phyloP scores from a whole-genome alignment of 1,140 invertebrate species.

The Eumaeus atala region DNA sequence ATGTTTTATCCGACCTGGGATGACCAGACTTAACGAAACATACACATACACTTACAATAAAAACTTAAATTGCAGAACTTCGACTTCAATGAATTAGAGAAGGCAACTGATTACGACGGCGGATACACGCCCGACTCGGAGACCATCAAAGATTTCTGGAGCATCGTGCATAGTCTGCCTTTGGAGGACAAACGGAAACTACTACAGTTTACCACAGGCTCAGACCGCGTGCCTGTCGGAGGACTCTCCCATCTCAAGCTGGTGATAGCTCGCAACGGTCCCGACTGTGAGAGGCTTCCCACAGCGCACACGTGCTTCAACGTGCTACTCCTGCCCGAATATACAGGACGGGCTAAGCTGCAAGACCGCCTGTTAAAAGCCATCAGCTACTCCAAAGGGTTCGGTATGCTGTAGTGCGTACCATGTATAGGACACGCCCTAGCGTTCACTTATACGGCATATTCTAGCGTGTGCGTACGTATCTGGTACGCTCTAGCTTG shows the following conservation, averaged over 20 bases:
- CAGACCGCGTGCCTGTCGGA: slow-evolving; percentile 94
- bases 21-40: no score
- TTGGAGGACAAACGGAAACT: slow-evolving; percentile 92
- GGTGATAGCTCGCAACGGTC: slow-evolving; percentile 85
- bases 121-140: slow-evolving; percentile 90
- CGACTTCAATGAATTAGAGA: slow-evolving; percentile 91
- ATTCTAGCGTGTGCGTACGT: slow-evolving; percentile 10
- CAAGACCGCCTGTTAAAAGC: slow-evolving; percentile 91
- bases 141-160: slow-evolving; percentile 94
- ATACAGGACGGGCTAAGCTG: slow-evolving; percentile 87
- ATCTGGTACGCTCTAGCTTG: background rate
- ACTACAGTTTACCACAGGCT: slow-evolving; percentile 95
- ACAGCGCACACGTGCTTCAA: slow-evolving; percentile 98
- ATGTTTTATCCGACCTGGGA: no score
- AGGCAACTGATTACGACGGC: slow-evolving; percentile 94
- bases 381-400: slow-evolving; percentile 91
- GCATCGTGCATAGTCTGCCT: slow-evolving; percentile 90
- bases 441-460: background rate
- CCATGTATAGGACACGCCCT: background rate
- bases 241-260: slow-evolving; percentile 93
- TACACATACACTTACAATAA: no score
- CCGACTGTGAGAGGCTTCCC: slow-evolving; percentile 86
- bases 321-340: slow-evolving; percentile 93
- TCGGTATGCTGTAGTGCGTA: slow-evolving; percentile 84
- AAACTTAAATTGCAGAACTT: slow-evolving; percentile 76